These are phyloP conservation scores for Xenotilapia flavipinnis DNA, from an alignment of 2,113 vertebrate species.

Conservation along the genomic window DNA sequence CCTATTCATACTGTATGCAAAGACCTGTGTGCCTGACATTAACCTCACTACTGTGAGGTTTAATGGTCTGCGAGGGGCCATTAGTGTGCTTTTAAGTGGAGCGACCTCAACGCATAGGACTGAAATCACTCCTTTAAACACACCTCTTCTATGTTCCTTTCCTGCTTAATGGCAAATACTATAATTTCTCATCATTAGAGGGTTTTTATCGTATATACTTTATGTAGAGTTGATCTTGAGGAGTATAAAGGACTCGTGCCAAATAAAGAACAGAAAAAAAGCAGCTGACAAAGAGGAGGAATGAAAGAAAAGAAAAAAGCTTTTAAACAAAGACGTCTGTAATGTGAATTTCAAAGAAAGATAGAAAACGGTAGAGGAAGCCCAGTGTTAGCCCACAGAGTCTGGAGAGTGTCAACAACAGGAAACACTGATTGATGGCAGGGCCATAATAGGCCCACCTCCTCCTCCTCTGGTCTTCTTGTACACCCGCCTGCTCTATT, in stretches of 20 bases:
- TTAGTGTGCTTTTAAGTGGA: slow-evolving; percentile 10
- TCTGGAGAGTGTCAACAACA: slow-evolving; percentile 61
- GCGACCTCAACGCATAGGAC: neutral
- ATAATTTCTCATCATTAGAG: slow-evolving; percentile 20
- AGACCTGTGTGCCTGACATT: neutral
- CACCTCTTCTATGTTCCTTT: neutral
- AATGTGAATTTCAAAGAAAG: neutral
- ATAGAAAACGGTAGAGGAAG: slow-evolving; percentile 25
- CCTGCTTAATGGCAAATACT: neutral
- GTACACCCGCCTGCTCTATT: neutral
- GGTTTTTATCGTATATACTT: neutral
- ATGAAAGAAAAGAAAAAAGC: neutral
- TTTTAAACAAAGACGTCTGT: neutral
- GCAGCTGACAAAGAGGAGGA: neutral
- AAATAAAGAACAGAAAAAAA: neutral
- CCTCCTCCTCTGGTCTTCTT: slow-evolving; percentile 2
- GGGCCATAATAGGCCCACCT: slow-evolving; percentile 16
- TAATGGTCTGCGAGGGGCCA: neutral
- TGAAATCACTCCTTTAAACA: neutral
- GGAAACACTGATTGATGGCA: slow-evolving; percentile 62
- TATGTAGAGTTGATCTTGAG: neutral
- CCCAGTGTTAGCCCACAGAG: slow-evolving; percentile 7
- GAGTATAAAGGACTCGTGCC: accelerated
- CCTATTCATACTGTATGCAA: neutral
- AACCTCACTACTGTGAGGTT: neutral